Evolutionary conservation across 2,113 vertebrate species (phyloP).

Genomic region (Ibidorhyncha struthersii): DNA sequence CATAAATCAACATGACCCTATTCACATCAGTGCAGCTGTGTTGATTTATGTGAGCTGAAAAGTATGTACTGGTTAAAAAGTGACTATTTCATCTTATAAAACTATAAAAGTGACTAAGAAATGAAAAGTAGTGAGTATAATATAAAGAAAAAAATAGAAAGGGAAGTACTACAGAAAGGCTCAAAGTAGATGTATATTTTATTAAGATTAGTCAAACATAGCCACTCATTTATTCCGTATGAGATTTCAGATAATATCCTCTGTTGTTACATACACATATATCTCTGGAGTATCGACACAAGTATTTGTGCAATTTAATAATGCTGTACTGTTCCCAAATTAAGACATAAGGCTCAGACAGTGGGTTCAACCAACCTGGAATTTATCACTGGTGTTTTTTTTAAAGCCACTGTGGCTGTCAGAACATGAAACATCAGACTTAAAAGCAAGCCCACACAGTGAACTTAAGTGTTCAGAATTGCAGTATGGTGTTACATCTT

Average conservation of each 20-base stretch:
- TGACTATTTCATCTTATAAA: background rate
- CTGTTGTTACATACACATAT: background rate
- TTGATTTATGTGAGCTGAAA: slow-evolving; percentile 26
- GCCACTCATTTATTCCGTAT: background rate
- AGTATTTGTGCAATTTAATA: background rate
- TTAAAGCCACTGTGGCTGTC: slow-evolving; percentile 3
- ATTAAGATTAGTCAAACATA: background rate
- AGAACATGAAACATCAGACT: slow-evolving; percentile 28
- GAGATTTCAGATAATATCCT: background rate
- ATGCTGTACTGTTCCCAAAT: background rate
- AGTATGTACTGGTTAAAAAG: background rate
- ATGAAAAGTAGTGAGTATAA: background rate
- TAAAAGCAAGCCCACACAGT: background rate
- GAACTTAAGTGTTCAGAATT: background rate
- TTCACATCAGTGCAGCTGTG: background rate
- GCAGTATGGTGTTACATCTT: background rate
- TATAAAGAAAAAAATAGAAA: background rate
- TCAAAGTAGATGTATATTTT: background rate
- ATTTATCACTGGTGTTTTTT: background rate
- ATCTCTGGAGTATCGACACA: background rate
- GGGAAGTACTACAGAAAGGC: background rate
- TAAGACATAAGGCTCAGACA: slow-evolving; percentile 11
- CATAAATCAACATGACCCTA: background rate
- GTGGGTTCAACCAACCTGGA: background rate
- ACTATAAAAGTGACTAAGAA: background rate